A percentile compares a stretch with the other conserved stretches of the same genome.
Conservation (phyloP, 2,888 invertebrate genomes). For the Drosophila emarginata region DNA sequence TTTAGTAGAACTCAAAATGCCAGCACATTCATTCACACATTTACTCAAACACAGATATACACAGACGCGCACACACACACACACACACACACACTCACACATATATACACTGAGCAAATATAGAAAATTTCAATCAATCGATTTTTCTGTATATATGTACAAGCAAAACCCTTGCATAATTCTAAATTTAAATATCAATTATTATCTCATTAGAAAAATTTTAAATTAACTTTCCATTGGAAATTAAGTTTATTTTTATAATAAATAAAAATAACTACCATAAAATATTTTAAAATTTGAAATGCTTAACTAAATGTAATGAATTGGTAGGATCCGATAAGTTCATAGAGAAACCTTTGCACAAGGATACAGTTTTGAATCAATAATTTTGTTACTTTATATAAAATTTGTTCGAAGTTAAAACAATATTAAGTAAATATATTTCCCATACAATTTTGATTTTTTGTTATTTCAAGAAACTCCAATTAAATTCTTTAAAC, state of each 20-base stretch:
- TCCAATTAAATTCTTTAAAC: too few relatives aligned
- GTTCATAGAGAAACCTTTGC: too few relatives aligned
- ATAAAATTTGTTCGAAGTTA: too few relatives aligned
- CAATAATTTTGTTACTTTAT: too few relatives aligned
- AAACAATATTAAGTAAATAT: too few relatives aligned
- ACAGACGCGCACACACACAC: background rate
- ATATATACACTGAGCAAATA: background rate
- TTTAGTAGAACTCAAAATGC: conserved; percentile 66
- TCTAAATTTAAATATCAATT: conserved; percentile 8
- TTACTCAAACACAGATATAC: background rate
- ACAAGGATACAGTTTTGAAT: too few relatives aligned
- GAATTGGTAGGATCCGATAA: too few relatives aligned
- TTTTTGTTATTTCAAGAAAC: too few relatives aligned
- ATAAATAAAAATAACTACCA: too few relatives aligned
- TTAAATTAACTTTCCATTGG: background rate
- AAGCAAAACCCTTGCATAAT: background rate
- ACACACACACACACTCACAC: background rate
- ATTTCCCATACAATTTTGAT: too few relatives aligned
- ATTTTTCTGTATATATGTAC: background rate
- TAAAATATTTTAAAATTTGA: too few relatives aligned
- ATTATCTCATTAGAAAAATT: background rate
- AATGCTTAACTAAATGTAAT: too few relatives aligned
- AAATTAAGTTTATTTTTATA: background rate
- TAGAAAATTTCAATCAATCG: conserved; percentile 1
- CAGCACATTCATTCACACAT: conserved; percentile 6